phyloP scores from a whole-genome alignment of 2,888 invertebrate genomes.

The Apamea monoglypha region DNA sequence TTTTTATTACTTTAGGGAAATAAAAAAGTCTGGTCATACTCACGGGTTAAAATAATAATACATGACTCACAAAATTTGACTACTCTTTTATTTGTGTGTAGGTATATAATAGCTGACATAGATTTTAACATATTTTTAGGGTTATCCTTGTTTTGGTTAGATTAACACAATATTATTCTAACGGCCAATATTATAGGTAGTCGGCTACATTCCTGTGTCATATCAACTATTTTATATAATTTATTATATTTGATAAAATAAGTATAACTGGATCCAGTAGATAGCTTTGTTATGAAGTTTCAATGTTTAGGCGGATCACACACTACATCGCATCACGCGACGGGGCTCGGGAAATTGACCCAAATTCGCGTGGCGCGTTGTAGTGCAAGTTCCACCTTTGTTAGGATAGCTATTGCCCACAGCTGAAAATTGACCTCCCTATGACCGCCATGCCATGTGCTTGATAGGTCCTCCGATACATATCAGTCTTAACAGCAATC shows the following conservation, averaged over 20 bases:
- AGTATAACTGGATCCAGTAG: neutral
- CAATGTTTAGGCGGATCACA: neutral
- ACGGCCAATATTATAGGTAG: conserved; percentile 4
- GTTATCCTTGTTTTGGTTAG: neutral
- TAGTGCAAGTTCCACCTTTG: neutral
- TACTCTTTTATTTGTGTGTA: neutral
- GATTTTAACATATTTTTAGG: neutral
- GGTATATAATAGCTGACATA: neutral
- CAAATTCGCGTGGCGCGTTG: neutral
- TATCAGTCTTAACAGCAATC: neutral
- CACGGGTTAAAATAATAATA: neutral
- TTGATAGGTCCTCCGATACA: conserved; percentile 21
- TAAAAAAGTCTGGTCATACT: conserved; percentile 9
- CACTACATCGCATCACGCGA: neutral
- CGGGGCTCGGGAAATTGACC: neutral
- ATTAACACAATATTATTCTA: neutral
- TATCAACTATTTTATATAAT: neutral
- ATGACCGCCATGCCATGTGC: neutral
- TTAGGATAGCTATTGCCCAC: neutral
- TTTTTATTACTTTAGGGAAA: conserved; percentile 11
- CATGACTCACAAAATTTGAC: neutral
- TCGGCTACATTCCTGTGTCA: neutral
- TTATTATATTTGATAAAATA: conserved; percentile 13
- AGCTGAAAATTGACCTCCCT: neutral
- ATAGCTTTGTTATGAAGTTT: conserved; percentile 8